A percentile compares a stretch with the other conserved stretches of the same genome.
These are phyloP conservation scores for Umimayanthus kanabou DNA, from an alignment of 92 coral and sea anemone genomes.

Conservation along the genomic window DNA sequence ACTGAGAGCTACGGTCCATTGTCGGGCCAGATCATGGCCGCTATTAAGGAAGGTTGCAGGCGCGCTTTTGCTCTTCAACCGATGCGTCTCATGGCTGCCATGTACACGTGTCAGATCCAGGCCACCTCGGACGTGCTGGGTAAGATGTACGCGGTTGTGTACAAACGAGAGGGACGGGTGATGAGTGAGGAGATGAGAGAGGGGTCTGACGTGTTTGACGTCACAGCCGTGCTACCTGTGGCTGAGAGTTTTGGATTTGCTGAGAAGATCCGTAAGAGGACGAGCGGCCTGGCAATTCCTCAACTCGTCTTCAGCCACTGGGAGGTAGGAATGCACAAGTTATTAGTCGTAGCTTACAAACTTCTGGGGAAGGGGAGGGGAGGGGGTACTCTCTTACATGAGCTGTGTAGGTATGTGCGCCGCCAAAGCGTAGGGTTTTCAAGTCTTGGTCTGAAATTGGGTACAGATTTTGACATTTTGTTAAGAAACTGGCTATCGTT, in stretches of 20 bases:
- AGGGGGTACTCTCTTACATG: no score
- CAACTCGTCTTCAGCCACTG: slow-evolving; percentile 96
- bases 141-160: slow-evolving; percentile 94
- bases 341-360: background rate
- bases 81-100: slow-evolving; percentile 96
- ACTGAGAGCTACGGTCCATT: slow-evolving; percentile 68
- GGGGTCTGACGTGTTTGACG: slow-evolving; percentile 96
- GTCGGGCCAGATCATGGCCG: slow-evolving; percentile 97
- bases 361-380: no score
- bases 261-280: slow-evolving; percentile 92
- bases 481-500: no score
- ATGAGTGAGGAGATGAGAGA: slow-evolving; percentile 94
- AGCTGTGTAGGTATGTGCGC: no score
- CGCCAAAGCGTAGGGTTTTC: no score
- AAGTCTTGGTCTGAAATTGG: no score
- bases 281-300: slow-evolving; percentile 96
- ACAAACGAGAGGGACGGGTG: slow-evolving; percentile 95
- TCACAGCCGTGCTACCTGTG: slow-evolving; percentile 95
- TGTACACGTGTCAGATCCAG: slow-evolving; percentile 99
- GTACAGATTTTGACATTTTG: no score
- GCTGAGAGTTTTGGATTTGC: slow-evolving; percentile 99
- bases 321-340: slow-evolving; percentile 72
- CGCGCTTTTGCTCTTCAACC: slow-evolving; percentile 93
- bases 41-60: slow-evolving; percentile 98
- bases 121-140: slow-evolving; percentile 97